Evolutionary conservation across 2,797 vertebrate genomes (phyloP).

Genomic region (Gallinago stenura): DNA sequence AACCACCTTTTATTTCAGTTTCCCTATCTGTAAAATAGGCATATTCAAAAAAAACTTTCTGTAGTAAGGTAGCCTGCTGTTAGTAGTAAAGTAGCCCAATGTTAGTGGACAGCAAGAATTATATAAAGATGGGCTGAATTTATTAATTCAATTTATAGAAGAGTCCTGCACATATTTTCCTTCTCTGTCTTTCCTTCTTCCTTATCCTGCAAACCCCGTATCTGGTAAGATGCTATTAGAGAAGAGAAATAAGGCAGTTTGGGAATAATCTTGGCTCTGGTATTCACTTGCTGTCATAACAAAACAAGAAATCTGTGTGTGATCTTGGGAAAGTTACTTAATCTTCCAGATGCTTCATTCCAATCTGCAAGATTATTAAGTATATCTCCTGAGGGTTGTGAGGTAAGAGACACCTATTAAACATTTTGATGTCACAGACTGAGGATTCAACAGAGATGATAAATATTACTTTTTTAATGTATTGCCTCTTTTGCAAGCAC

Average conservation of each 20-base stretch:
- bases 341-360: not conserved
- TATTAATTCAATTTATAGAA: not conserved
- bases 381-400: not conserved
- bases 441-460: not conserved
- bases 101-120: not conserved
- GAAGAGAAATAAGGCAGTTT: not conserved
- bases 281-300: not conserved
- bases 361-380: not conserved
- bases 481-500: not conserved
- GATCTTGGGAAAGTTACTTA: not conserved
- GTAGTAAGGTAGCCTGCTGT: not conserved
- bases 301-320: constrained; percentile 8
- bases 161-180: not conserved
- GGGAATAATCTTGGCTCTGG: constrained; percentile 13
- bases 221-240: not conserved
- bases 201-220: not conserved
- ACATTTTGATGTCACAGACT: not conserved
- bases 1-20: not conserved
- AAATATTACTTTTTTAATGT: not conserved
- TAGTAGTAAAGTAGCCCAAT: not conserved
- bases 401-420: not conserved
- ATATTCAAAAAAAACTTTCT: not conserved
- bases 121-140: not conserved
- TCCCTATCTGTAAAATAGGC: not conserved
- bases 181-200: not conserved